These are phyloP conservation scores for Sebastes matsubarae DNA, from an alignment of 2,797 vertebrate species.

Conservation along the genomic window DNA sequence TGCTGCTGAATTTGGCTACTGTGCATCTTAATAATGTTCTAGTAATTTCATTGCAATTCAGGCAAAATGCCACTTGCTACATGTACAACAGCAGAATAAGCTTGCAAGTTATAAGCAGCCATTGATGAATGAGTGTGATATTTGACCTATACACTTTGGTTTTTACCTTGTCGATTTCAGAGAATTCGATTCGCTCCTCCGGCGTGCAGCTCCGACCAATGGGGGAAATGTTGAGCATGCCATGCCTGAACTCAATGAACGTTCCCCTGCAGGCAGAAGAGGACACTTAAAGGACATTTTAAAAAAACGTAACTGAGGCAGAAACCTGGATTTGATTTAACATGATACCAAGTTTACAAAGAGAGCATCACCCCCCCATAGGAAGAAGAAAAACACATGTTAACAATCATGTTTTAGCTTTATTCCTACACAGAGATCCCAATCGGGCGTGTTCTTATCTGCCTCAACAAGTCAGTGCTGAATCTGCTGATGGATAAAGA, in stretches of 20 bases:
- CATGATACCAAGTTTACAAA: background rate
- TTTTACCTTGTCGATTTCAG: slow-evolving; percentile 93
- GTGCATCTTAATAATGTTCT: background rate
- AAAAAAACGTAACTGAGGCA: background rate
- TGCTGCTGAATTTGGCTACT: background rate
- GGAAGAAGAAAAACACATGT: background rate
- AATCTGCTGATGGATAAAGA: background rate
- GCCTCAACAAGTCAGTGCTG: background rate
- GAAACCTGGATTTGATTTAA: background rate
- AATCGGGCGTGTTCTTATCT: background rate
- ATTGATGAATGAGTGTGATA: too few species aligned
- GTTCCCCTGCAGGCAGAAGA: slow-evolving; percentile 86
- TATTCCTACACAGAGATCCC: background rate
- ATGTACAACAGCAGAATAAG: background rate
- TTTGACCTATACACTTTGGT: background rate
- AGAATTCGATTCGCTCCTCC: slow-evolving; percentile 95
- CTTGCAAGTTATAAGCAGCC: background rate
- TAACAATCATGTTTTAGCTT: background rate
- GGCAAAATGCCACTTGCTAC: background rate
- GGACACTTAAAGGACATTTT: background rate
- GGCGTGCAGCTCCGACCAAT: slow-evolving; percentile 94
- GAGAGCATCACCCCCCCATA: background rate
- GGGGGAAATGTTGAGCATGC: slow-evolving; percentile 96
- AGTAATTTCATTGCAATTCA: background rate
- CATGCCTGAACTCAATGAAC: slow-evolving; percentile 98